Base-by-base conservation (phyloP, 2,797 vertebrate species). In the Channallabes apus region DNA sequence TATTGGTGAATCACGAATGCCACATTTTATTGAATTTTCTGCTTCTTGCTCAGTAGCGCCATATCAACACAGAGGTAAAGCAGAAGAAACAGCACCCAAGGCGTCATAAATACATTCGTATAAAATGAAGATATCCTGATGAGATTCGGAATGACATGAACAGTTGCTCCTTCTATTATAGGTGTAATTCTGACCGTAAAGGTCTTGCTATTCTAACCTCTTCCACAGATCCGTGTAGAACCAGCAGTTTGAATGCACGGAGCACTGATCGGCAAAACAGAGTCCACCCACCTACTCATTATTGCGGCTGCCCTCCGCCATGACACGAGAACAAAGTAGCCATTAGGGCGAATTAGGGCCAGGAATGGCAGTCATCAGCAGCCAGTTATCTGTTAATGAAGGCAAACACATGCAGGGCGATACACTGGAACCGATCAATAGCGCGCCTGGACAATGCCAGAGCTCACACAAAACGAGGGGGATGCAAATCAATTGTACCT, bases 381-480 rank as follows among this genome's bases (percentile, higher is more conserved):
- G 96, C 96, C 97, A 96, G 97, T 99, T 99, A 99, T 99, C 97
- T 95, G 94, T 96, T 98, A 99, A 99, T 99, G 98, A 99, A 98
- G 97, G 96, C 94, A 98, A 99, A 98, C 97, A 97, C 97, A 99
- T 99, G 98, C 98, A 95, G 94, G 95, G 97, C 96, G 96, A 98
- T 97, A 96, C 97, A 97, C 97, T 96, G 95, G 92, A 90, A 94
- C 95, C 97, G 96, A 99, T 99, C 97, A 99, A 98, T 99, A 97
- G 97, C 95, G 90, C 83, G 83, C 86, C 92, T 68, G 95, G 96
- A 99, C 98, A 99, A 99, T 97, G 94, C 83, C 89, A 90, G 92
- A 90, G 92, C 92, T 95, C 92, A 94, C 95, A 93, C 93, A 96
- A 96, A 96, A 97, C 96, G 95, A 89, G 90, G 29, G 88, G 96